phyloP scores from a whole-genome alignment of 2,113 vertebrate species.

The Ptyas mucosa region DNA sequence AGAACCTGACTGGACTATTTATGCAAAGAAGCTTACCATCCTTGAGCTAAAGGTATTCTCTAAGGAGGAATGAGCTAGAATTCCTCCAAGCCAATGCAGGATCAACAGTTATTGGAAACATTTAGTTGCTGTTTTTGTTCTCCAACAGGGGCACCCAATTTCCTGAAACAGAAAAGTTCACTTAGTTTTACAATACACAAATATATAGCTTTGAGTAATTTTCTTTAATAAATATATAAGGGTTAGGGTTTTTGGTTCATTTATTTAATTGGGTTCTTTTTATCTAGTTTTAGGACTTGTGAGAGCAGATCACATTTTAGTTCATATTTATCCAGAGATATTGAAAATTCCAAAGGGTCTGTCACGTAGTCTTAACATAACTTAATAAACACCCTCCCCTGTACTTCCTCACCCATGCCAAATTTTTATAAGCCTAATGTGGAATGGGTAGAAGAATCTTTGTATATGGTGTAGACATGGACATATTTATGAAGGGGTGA shows the following conservation, averaged over 20 bases:
- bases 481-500: slow-evolving; percentile 41
- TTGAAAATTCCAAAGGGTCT: not conserved
- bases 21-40: not conserved
- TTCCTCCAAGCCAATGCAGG: not conserved
- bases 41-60: not conserved
- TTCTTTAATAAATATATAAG: not conserved
- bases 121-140: not conserved
- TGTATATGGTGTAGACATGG: slow-evolving; percentile 48
- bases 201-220: not conserved
- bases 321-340: not conserved
- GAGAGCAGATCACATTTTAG: not conserved
- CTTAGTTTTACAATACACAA: not conserved
- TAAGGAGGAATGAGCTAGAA: not conserved
- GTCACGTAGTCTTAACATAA: not conserved
- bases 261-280: not conserved
- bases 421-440: not conserved
- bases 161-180: not conserved
- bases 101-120: not conserved
- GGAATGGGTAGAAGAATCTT: slow-evolving; percentile 55
- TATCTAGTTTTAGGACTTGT: not conserved
- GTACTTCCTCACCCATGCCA: not conserved
- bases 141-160: not conserved
- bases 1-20: not conserved
- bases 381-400: not conserved
- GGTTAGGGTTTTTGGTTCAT: not conserved